Conservation (phyloP, 2,888 invertebrate species). For the Hermaeophaga mercurialis region DNA sequence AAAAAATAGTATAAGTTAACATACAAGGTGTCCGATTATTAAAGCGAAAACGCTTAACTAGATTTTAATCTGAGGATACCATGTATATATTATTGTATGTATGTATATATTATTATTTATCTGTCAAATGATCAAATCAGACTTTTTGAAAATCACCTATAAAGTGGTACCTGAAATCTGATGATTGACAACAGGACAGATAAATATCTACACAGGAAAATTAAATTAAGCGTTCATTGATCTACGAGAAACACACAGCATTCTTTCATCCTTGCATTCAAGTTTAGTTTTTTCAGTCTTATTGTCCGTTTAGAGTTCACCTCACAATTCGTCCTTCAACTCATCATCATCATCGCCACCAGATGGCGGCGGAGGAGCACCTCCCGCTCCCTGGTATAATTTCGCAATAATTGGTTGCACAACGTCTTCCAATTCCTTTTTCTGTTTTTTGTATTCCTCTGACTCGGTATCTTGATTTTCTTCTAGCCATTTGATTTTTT, state of each 20-base stretch:
- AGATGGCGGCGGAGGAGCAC: constrained; percentile 72
- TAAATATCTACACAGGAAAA: constrained; percentile 3
- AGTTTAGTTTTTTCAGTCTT: constrained; percentile 30
- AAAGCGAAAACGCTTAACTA: too few species aligned
- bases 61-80: too few species aligned
- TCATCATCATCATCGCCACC: constrained; percentile 71
- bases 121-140: neutral
- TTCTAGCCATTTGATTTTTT: constrained; percentile 97
- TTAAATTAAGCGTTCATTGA: constrained; percentile 1
- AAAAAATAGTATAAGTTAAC: neutral
- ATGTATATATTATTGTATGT: too few species aligned
- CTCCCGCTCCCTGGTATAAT: constrained; percentile 87
- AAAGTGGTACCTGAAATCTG: neutral
- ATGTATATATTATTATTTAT: neutral
- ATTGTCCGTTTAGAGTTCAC: constrained; percentile 29
- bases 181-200: neutral
- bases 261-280: constrained; percentile 8
- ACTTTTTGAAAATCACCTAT: neutral
- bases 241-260: constrained; percentile 10
- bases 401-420: constrained; percentile 98
- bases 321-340: constrained; percentile 79
- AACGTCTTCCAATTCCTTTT: constrained; percentile 92
- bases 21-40: neutral
- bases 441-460: constrained; percentile 86
- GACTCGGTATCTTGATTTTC: constrained; percentile 91